Conservation (phyloP, 2,888 invertebrate genomes). For the Odontothrips loti region DNA sequence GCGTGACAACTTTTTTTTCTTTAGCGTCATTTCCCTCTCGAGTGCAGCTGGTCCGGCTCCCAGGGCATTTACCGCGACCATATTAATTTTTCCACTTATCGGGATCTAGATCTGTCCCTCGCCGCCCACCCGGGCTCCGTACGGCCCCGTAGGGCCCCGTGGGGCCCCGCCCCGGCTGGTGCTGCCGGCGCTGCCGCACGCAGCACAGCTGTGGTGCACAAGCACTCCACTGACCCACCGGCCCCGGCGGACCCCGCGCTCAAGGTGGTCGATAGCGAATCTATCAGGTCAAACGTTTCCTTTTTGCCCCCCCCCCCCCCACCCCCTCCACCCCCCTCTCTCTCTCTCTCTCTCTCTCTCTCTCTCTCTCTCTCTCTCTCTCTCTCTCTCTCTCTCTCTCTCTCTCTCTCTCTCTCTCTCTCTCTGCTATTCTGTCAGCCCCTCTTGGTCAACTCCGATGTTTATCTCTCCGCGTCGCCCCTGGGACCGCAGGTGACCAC, state of each 20-base stretch:
- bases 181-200: too few relatives aligned
- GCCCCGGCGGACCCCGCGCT: not conserved
- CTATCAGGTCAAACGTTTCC: not conserved
- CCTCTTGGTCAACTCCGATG: not conserved
- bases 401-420: not conserved
- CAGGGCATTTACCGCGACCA: not conserved
- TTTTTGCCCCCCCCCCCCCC: not conserved
- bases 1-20: not conserved
- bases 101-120: not conserved
- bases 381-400: too few relatives aligned
- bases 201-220: too few relatives aligned
- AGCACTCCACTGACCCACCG: not conserved
- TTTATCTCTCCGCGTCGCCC: not conserved
- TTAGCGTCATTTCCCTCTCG: too few relatives aligned
- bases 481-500: too few relatives aligned
- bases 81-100: slow-evolving; percentile 3
- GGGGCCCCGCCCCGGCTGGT: slow-evolving; percentile 1
- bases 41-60: not conserved
- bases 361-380: too few relatives aligned
- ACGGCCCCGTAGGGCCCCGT: not conserved
- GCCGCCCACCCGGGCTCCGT: not conserved
- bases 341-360: too few relatives aligned
- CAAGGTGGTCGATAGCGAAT: not conserved
- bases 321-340: too few relatives aligned
- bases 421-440: not conserved